Conservation (phyloP, 30 jellyfish, hydroid and myxozoan species). For the Sanderia malayensis region DNA sequence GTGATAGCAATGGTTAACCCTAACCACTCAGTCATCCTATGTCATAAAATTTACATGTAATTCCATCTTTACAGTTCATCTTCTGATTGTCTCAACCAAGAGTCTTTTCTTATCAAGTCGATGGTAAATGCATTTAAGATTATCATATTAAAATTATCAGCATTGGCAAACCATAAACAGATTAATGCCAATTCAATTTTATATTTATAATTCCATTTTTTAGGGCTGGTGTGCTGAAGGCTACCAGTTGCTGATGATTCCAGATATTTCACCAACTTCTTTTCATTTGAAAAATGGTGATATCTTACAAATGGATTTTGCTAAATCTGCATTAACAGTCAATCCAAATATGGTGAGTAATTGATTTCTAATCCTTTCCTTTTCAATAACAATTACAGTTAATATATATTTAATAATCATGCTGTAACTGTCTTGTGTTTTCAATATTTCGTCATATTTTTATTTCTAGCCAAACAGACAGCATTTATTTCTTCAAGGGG, state of each 20-base stretch:
- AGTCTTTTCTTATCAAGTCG: constrained; percentile 38
- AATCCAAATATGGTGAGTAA: constrained; percentile 93
- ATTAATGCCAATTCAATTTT: too few relatives aligned
- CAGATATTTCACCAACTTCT: constrained; percentile 26
- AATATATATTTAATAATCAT: too few relatives aligned
- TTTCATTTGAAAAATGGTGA: constrained; percentile 69
- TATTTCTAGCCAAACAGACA: constrained; percentile 86
- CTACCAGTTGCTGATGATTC: constrained; percentile 81
- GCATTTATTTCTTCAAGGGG: constrained; percentile 91
- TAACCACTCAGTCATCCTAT: too few relatives aligned
- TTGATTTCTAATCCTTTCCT: neutral
- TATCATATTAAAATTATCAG: too few relatives aligned
- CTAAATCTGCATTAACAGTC: constrained; percentile 89
- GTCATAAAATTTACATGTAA: too few relatives aligned
- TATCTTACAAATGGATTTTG: constrained; percentile 70
- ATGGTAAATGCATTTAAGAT: constrained; percentile 16
- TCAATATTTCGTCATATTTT: neutral
- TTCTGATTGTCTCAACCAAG: constrained; percentile 59
- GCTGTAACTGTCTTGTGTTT: too few relatives aligned
- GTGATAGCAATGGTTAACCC: too few relatives aligned
- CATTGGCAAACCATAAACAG: too few relatives aligned
- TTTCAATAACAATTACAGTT: neutral
- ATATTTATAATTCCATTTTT: too few relatives aligned
- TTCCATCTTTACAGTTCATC: constrained; percentile 19
- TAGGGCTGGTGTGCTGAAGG: constrained; percentile 99